These are phyloP conservation scores for Listronotus oregonensis DNA, from an alignment of 1,140 invertebrate genomes.

Conservation along the genomic window DNA sequence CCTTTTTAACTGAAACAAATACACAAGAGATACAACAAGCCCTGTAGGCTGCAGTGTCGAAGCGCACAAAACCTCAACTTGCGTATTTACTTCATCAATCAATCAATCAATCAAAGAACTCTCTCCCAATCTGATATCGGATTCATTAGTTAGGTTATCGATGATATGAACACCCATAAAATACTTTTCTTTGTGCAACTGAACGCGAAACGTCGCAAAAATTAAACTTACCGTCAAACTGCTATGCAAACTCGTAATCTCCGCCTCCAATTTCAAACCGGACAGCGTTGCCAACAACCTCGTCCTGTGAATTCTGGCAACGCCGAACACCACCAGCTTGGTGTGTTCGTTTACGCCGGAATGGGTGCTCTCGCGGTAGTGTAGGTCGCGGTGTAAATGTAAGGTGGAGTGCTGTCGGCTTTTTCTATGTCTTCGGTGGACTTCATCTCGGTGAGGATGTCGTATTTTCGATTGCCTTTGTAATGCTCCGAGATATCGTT, in stretches of 20 bases:
- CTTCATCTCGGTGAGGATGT: constrained; percentile 56
- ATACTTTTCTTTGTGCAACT: too few species aligned
- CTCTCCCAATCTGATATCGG: too few species aligned
- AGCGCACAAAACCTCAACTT: too few species aligned
- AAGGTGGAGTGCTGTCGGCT: constrained; percentile 46
- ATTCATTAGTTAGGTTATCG: too few species aligned
- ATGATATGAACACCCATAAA: too few species aligned
- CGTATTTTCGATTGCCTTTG: constrained; percentile 62
- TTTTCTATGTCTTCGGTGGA: constrained; percentile 59
- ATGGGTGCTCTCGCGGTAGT: constrained; percentile 27
- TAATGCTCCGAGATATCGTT: constrained; percentile 60
- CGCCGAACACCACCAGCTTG: constrained; percentile 60
- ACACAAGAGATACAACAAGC: too few species aligned
- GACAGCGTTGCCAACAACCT: constrained; percentile 87
- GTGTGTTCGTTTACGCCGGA: constrained; percentile 45
- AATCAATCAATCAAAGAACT: too few species aligned
- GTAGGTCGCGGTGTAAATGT: constrained; percentile 33
- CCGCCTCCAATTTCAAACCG: constrained; percentile 89
- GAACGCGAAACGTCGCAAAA: too few species aligned
- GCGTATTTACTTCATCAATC: too few species aligned
- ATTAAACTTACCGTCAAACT: constrained; percentile 63
- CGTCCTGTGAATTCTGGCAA: constrained; percentile 86
- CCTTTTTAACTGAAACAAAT: too few species aligned
- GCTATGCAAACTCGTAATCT: constrained; percentile 83
- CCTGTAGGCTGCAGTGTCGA: too few species aligned